Conservation (phyloP, 2,888 invertebrate species). For the Auanema sp. region DNA sequence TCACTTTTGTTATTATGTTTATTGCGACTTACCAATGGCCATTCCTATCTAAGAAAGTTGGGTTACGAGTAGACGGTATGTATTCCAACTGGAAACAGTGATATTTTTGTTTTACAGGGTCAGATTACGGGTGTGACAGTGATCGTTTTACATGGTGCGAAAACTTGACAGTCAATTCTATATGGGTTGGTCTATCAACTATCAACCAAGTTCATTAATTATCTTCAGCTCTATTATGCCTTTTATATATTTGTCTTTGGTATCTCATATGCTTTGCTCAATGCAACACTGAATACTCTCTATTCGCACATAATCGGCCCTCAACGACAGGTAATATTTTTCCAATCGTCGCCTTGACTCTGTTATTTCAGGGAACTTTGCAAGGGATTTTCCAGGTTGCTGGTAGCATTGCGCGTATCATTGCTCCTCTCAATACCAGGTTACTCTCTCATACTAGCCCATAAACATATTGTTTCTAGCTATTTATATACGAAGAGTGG, state of each 20-base stretch:
- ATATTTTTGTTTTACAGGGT: too few relatives aligned
- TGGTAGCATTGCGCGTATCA: slow-evolving; percentile 29
- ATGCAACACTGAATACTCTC: slow-evolving; percentile 34
- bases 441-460: not conserved
- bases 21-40: too few relatives aligned
- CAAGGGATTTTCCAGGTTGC: slow-evolving; percentile 42
- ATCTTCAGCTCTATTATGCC: slow-evolving; percentile 22
- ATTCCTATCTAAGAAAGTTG: too few relatives aligned
- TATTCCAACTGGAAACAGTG: too few relatives aligned
- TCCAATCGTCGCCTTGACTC: not conserved
- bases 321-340: slow-evolving; percentile 21
- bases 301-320: slow-evolving; percentile 38
- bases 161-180: too few relatives aligned
- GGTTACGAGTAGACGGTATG: too few relatives aligned
- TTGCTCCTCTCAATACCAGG: slow-evolving; percentile 27
- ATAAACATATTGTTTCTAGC: not conserved
- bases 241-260: slow-evolving; percentile 34
- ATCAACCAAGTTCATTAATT: too few relatives aligned
- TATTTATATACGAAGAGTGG: not conserved
- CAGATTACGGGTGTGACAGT: too few relatives aligned
- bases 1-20: too few relatives aligned
- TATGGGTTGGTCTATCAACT: too few relatives aligned
- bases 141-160: too few relatives aligned
- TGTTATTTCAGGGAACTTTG: slow-evolving; percentile 24
- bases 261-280: slow-evolving; percentile 29